Conservation (phyloP, 2,113 vertebrate genomes). For the Gila orcuttii region DNA sequence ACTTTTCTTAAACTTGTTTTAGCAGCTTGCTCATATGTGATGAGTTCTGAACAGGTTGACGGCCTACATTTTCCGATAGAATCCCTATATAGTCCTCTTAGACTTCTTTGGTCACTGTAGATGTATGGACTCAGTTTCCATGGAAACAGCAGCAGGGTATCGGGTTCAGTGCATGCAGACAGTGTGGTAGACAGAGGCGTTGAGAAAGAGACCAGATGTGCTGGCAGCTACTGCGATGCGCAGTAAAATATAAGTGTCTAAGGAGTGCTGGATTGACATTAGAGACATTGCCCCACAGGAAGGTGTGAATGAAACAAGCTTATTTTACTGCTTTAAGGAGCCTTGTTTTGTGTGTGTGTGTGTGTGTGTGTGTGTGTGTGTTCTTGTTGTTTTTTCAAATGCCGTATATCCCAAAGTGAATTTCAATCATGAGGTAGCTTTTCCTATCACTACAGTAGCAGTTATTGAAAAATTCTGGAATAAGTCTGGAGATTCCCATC, state of each 20-base stretch:
- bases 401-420: background rate
- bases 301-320: slow-evolving; percentile 72
- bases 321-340: background rate
- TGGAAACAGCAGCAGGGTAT: slow-evolving; percentile 74
- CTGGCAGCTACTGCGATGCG: slow-evolving; percentile 10
- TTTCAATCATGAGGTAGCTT: background rate
- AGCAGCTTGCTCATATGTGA: background rate
- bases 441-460: slow-evolving; percentile 67
- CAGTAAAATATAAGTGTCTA: slow-evolving; percentile 66
- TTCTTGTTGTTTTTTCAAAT: slow-evolving; percentile 12
- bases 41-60: background rate
- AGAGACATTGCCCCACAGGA: slow-evolving; percentile 69
- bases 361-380: background rate
- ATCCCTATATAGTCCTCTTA: slow-evolving; percentile 68
- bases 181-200: slow-evolving; percentile 69
- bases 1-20: background rate
- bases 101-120: slow-evolving; percentile 57
- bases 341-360: background rate
- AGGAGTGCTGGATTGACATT: slow-evolving; percentile 68
- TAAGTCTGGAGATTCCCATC: slow-evolving; percentile 38
- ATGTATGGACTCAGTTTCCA: slow-evolving; percentile 77
- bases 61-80: slow-evolving; percentile 45
- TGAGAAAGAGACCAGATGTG: slow-evolving; percentile 70
- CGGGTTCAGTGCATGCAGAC: slow-evolving; percentile 67
- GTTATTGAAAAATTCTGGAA: slow-evolving; percentile 43